Conservation (phyloP, 1,140 invertebrate genomes). For the Condylostylus longicornis region DNA sequence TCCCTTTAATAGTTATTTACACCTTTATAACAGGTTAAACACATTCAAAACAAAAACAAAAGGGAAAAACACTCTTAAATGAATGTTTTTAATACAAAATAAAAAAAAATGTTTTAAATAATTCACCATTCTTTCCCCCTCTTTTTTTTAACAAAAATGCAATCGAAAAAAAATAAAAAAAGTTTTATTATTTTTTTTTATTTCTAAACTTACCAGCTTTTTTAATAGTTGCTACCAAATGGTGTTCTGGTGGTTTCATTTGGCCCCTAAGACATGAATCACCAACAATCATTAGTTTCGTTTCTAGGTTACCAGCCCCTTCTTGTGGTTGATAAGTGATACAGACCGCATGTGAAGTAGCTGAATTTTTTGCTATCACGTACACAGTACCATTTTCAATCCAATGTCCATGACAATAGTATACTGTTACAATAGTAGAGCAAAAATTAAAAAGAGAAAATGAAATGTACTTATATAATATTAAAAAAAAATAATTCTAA, state of each 20-base stretch:
- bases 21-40: too few relatives aligned
- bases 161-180: neutral
- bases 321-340: conserved; percentile 28
- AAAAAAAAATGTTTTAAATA: conserved; percentile 1
- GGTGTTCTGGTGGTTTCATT: conserved; percentile 29
- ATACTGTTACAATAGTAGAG: conserved; percentile 48
- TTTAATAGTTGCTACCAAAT: conserved; percentile 30
- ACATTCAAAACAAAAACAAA: too few relatives aligned
- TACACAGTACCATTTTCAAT: conserved; percentile 53
- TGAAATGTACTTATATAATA: too few relatives aligned
- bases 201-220: conserved; percentile 18
- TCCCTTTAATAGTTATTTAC: too few relatives aligned
- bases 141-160: neutral
- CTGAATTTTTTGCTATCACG: conserved; percentile 54
- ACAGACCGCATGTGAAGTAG: conserved; percentile 32
- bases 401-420: conserved; percentile 74
- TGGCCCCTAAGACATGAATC: conserved; percentile 29
- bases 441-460: conserved; percentile 7
- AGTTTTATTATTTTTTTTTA: neutral
- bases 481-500: too few relatives aligned
- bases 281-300: conserved; percentile 24
- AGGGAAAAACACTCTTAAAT: too few relatives aligned
- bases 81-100: too few relatives aligned
- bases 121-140: too few relatives aligned
- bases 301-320: conserved; percentile 11